phyloP scores from a whole-genome alignment of 2,888 invertebrate species.

The Tinea semifulvella region DNA sequence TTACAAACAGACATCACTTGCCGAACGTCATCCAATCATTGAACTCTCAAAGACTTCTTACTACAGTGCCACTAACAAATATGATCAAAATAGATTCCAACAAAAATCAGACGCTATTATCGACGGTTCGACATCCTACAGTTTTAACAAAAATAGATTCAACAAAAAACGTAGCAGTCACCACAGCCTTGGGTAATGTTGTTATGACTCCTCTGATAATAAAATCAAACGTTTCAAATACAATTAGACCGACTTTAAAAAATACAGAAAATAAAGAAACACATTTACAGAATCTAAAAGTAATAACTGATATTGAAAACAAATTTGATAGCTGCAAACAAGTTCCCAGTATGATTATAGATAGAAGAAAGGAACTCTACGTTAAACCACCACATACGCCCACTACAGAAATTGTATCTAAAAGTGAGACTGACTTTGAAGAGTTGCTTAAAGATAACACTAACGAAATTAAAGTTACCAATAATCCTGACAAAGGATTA shows the following conservation, averaged over 20 bases:
- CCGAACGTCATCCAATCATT: constrained; percentile 51
- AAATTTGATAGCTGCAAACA: constrained; percentile 21
- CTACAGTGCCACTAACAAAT: constrained; percentile 39
- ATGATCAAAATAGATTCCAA: constrained; percentile 43
- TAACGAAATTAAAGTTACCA: constrained; percentile 56
- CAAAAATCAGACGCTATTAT: constrained; percentile 46
- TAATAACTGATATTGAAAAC: constrained; percentile 17
- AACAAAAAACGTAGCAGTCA: constrained; percentile 32
- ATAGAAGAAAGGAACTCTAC: constrained; percentile 26
- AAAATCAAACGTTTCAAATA: constrained; percentile 33
- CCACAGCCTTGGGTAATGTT: constrained; percentile 39
- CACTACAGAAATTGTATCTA: constrained; percentile 30
- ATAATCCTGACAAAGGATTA: constrained; percentile 48
- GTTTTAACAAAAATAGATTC: constrained; percentile 43
- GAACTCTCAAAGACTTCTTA: constrained; percentile 42
- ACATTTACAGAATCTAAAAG: neutral
- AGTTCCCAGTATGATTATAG: constrained; percentile 21
- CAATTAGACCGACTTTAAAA: constrained; percentile 35
- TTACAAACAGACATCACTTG: constrained; percentile 34
- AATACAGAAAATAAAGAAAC: constrained; percentile 13
- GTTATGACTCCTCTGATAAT: constrained; percentile 46
- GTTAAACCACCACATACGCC: constrained; percentile 20
- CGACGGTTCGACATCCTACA: constrained; percentile 45
- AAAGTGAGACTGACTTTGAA: constrained; percentile 61
- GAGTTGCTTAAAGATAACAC: constrained; percentile 59